These are phyloP conservation scores for Drosophila tropicalis DNA, from an alignment of 1,140 invertebrate species.

Conservation along the genomic window DNA sequence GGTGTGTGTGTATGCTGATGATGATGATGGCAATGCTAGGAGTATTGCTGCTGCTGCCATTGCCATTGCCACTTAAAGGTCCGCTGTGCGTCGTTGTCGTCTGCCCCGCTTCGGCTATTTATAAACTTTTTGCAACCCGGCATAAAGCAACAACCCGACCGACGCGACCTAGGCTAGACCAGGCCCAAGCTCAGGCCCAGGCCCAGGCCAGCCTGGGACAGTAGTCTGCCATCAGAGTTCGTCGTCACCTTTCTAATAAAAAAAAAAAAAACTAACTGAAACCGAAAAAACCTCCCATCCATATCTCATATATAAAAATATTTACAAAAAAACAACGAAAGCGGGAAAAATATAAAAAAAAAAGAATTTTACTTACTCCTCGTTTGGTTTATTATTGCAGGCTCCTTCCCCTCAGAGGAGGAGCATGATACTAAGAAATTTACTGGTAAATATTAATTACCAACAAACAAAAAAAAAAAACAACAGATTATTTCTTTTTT, in stretches of 20 bases:
- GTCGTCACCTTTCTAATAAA: conserved; percentile 8
- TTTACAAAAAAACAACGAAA: background rate
- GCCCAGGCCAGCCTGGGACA: conserved; percentile 11
- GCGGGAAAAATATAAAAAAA: background rate
- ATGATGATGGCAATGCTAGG: conserved; percentile 11
- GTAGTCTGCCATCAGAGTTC: conserved; percentile 18
- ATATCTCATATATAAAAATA: background rate
- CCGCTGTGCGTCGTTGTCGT: conserved; percentile 32
- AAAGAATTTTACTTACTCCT: background rate
- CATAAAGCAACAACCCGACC: conserved; percentile 21
- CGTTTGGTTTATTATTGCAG: conserved; percentile 1
- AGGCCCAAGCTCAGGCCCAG: conserved; percentile 12
- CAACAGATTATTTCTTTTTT: conserved; percentile 25
- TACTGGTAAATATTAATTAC: conserved; percentile 75
- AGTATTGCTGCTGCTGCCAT: conserved; percentile 11
- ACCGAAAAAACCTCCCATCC: too few relatives aligned
- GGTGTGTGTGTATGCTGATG: conserved; percentile 11
- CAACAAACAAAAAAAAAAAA: conserved; percentile 21
- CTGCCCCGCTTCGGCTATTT: conserved; percentile 22
- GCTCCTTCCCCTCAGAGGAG: background rate
- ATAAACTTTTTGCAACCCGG: conserved; percentile 23
- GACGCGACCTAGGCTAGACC: conserved; percentile 16
- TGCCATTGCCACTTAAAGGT: conserved; percentile 44
- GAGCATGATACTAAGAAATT: conserved; percentile 62
- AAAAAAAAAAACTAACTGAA: background rate